Evolutionary conservation across 2,113 vertebrate genomes (phyloP).

Genomic region (Gymnarchus niloticus): DNA sequence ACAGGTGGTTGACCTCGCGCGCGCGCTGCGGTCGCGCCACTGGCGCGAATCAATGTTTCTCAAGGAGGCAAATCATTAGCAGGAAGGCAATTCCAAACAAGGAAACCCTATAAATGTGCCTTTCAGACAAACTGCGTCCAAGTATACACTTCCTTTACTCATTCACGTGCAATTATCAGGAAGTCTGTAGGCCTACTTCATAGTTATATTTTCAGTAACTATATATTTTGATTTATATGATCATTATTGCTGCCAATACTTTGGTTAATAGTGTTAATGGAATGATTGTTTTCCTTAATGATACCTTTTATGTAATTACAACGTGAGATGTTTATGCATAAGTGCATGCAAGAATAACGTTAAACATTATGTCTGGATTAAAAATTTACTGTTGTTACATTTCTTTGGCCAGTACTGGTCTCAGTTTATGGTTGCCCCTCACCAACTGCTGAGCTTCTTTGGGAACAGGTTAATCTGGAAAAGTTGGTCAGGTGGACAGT

Average conservation of each 20-base stretch:
- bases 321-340: background rate
- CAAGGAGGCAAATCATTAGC: slow-evolving; percentile 23
- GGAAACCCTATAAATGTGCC: slow-evolving; percentile 36
- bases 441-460: background rate
- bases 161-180: background rate
- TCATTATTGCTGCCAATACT: background rate
- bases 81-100: background rate
- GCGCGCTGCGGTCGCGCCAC: background rate
- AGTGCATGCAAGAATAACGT: too few species aligned
- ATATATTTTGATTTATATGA: background rate
- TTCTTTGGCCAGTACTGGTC: background rate
- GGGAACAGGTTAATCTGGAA: background rate
- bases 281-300: background rate
- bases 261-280: background rate
- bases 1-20: background rate
- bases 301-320: background rate
- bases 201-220: background rate
- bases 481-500: background rate
- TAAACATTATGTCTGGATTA: too few species aligned
- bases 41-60: slow-evolving; percentile 1
- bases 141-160: background rate
- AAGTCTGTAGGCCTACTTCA: background rate
- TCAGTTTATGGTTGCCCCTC: background rate
- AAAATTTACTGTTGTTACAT: background rate
- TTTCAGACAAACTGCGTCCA: background rate